Evolutionary conservation across 2,113 vertebrate genomes (phyloP), one percentile per base, ranked within the genome.

Genomic region (Dicaeum eximium): DNA sequence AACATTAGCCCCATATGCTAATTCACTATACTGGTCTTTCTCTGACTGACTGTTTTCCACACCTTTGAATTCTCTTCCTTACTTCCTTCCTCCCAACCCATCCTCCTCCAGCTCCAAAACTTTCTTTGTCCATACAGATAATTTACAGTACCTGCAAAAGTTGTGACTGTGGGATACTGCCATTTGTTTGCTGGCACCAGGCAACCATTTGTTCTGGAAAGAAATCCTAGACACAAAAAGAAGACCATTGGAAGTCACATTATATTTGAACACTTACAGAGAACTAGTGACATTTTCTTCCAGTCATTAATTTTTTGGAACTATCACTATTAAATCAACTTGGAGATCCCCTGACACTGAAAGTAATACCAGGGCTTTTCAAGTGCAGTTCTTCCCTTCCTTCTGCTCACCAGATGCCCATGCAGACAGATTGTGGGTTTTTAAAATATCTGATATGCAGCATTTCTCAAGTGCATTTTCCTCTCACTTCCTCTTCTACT

Each of bases 201-300:
- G 98, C 98, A 62, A 99, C 98, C 99, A 99, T 99, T 94, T 99
- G 99, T 69, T 99, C 99, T 20, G 99, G 99, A 95, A 99, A 99
- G 98, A 99, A 99, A 88, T 98, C 99, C 99, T 99, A 79, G 67
- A 7, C 15, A 56, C 18, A 80, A 77, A 87, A 67, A 92, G 28
- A 94, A 95, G 42, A 95, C 30, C 94, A 58, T 62, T 93, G 45
- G 21, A 88, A 67, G 37, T 78, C 75, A 92, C 17, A 21, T 66
- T 70, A 33, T 53, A 91, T 78, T 74, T 88, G 40, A 88, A 71
- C 50, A 83, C 7, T 42, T 40, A 69, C 19, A 70, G 3, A 74
- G 35, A 90, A 67, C 48, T 64, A 69, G 27, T 35, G 13, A 66
- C 62, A 87, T 75, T 72, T 85, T 94, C 48, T 96, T 82, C 30